Conservation (phyloP, 2,888 invertebrate genomes). For the Drosophila longiperda region DNA sequence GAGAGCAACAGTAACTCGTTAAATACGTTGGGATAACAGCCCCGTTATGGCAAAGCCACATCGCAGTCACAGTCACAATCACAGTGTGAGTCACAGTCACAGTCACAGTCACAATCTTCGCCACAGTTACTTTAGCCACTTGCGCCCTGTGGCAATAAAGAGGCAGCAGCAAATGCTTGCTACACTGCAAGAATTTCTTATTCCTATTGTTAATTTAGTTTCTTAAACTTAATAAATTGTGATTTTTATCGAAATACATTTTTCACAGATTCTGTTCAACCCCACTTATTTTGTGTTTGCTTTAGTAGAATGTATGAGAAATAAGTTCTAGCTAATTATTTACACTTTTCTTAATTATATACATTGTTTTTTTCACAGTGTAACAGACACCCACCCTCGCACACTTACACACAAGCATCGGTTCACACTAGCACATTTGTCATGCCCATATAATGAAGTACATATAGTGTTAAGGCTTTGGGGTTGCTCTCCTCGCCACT, state of each 20-base stretch:
- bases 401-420: conserved; percentile 22
- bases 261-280: too few species aligned
- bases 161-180: conserved; percentile 39
- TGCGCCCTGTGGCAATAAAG: conserved; percentile 46
- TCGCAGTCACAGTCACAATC: not conserved
- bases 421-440: conserved; percentile 57
- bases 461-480: conserved; percentile 47
- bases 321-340: not conserved
- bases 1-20: conserved; percentile 31
- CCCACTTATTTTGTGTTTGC: not conserved
- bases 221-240: not conserved
- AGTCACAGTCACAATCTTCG: conserved; percentile 1
- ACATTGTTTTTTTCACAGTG: not conserved
- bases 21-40: conserved; percentile 52
- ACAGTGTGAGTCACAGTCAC: conserved; percentile 14
- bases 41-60: conserved; percentile 25
- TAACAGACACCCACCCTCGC: conserved; percentile 8
- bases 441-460: conserved; percentile 71
- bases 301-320: not conserved
- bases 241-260: not conserved
- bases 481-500: conserved; percentile 52
- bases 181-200: not conserved
- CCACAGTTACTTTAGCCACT: conserved; percentile 19
- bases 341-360: not conserved
- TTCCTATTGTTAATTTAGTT: not conserved